These are phyloP conservation scores for Strigamia maritima DNA, from an alignment of 2,888 invertebrate genomes.

Conservation along the genomic window DNA sequence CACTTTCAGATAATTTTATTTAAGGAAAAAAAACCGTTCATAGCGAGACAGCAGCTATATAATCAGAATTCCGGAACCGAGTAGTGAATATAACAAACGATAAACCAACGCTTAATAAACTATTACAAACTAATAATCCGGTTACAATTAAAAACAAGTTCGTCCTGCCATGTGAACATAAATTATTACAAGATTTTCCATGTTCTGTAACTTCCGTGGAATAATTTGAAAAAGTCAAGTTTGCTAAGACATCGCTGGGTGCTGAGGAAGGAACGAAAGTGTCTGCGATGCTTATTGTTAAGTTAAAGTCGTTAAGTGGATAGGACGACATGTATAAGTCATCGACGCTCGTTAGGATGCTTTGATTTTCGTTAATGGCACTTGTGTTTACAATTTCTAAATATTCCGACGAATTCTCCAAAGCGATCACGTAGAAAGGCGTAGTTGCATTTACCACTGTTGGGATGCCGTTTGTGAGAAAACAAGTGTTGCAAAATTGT, in stretches of 20 bases:
- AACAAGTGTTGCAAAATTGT: not conserved
- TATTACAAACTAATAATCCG: not conserved
- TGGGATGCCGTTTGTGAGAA: not conserved
- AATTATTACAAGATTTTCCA: not conserved
- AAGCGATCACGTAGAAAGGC: not conserved
- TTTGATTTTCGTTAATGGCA: not conserved
- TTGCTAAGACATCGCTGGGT: not conserved
- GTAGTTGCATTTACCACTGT: not conserved
- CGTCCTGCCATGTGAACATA: not conserved
- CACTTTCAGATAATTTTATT: not conserved
- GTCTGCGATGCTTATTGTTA: not conserved
- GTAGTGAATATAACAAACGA: constrained; percentile 9
- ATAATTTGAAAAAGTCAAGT: not conserved
- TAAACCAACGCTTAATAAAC: not conserved
- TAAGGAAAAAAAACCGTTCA: not conserved
- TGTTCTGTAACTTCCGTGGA: not conserved
- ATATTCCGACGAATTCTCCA: not conserved
- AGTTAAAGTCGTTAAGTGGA: not conserved
- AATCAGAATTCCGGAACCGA: constrained; percentile 3
- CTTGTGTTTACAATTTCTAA: not conserved
- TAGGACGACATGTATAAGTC: not conserved
- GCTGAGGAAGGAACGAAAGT: not conserved
- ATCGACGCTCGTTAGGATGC: not conserved
- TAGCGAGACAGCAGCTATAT: not conserved
- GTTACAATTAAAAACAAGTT: constrained; percentile 7